These are phyloP conservation scores for Nasua narica DNA, from an alignment of 2,797 vertebrate species.

Conservation along the genomic window DNA sequence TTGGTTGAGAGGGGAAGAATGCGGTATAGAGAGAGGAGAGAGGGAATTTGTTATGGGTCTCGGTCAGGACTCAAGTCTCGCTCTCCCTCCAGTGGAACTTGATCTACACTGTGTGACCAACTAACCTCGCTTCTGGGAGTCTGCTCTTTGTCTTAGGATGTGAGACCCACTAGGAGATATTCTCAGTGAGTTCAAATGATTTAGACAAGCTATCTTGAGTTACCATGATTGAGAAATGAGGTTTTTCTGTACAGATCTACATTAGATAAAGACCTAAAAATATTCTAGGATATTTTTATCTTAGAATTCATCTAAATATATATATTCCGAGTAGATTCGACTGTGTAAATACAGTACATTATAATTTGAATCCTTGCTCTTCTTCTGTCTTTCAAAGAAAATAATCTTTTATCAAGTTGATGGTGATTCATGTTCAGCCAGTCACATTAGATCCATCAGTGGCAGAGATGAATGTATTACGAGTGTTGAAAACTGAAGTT, in stretches of 20 bases:
- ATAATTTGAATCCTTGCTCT: background rate
- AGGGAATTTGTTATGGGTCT: background rate
- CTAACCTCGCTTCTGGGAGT: background rate
- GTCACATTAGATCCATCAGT: background rate
- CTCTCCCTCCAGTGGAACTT: background rate
- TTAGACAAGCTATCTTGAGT: background rate
- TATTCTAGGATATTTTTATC: background rate
- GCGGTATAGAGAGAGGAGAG: background rate
- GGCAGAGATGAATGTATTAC: background rate
- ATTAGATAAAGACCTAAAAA: too few relatives aligned
- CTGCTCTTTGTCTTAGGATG: background rate
- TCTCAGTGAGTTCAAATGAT: background rate
- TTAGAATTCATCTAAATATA: background rate
- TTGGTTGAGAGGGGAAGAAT: background rate
- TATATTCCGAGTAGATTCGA: background rate
- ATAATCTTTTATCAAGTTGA: background rate
- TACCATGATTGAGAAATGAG: background rate
- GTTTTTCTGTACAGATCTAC: background rate
- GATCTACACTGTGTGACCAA: background rate
- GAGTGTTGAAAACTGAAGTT: conserved; percentile 23
- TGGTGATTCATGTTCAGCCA: background rate
- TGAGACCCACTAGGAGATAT: background rate
- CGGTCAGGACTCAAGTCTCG: background rate
- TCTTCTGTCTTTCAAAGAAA: conserved; percentile 3
- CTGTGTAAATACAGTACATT: background rate